These are phyloP conservation scores for Holotrichia oblita DNA, from an alignment of 1,140 invertebrate species.

Conservation along the genomic window DNA sequence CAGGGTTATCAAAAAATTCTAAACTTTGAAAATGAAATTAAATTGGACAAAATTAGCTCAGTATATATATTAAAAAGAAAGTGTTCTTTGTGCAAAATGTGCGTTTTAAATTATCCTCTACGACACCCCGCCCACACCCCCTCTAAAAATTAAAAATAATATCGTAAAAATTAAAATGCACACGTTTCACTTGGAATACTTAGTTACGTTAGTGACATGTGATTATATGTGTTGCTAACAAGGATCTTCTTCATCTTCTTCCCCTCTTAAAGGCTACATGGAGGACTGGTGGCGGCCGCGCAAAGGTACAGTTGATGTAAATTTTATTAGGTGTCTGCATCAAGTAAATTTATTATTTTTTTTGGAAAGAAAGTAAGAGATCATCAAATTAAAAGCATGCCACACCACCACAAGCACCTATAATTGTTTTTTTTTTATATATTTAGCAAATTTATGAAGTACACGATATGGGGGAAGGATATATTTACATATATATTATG, in stretches of 20 bases:
- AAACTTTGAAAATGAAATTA: neutral
- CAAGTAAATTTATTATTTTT: neutral
- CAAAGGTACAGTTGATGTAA: conserved; percentile 76
- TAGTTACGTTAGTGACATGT: conserved; percentile 50
- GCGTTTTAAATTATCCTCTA: neutral
- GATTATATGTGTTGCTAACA: conserved; percentile 67
- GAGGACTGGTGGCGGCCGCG: conserved; percentile 95
- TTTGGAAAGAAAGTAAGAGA: neutral
- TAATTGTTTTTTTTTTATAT: neutral
- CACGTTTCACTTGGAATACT: conserved; percentile 30
- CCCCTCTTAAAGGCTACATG: conserved; percentile 94
- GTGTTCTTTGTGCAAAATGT: conserved; percentile 32
- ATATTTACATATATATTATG: neutral
- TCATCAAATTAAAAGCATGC: conserved; percentile 4
- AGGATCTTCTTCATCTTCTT: conserved; percentile 90
- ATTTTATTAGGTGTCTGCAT: conserved; percentile 34
- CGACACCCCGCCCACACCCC: neutral
- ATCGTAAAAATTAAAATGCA: conserved; percentile 26
- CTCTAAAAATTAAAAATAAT: neutral
- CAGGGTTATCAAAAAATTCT: neutral
- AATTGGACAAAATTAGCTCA: neutral
- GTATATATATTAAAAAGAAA: neutral
- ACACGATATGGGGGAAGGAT: conserved; percentile 15
- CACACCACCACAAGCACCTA: conserved; percentile 23
- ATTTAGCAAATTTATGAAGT: neutral